These are phyloP conservation scores for Temnothorax nylanderi DNA, from an alignment of 1,140 invertebrate genomes.

Conservation along the genomic window DNA sequence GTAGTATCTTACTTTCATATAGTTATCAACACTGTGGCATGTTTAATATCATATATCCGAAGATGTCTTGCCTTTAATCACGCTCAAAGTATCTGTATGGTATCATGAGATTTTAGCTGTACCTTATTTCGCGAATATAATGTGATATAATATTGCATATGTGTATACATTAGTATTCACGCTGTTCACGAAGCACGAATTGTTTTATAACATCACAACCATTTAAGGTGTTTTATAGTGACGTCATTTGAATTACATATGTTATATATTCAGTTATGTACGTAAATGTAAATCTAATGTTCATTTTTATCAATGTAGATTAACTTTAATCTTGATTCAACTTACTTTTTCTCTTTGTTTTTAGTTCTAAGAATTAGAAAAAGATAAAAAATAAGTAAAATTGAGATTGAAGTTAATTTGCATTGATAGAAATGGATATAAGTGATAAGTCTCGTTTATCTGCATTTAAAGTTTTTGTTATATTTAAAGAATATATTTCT, in stretches of 20 bases:
- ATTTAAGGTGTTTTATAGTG: neutral
- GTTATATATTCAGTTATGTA: constrained; percentile 16
- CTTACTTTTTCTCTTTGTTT: no score
- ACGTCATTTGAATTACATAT: neutral
- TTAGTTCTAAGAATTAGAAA: no score
- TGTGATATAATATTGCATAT: neutral
- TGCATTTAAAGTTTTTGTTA: constrained; percentile 2
- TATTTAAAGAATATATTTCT: constrained; percentile 18
- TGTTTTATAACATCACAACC: constrained; percentile 31
- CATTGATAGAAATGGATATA: no score
- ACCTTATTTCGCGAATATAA: neutral
- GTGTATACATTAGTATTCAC: neutral
- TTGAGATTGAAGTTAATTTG: no score
- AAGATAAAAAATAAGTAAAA: no score
- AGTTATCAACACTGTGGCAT: neutral
- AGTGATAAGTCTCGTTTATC: neutral
- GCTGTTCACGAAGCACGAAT: neutral
- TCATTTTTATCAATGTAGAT: no score
- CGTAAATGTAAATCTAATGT: constrained; percentile 24
- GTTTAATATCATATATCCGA: constrained; percentile 25
- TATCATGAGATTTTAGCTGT: neutral
- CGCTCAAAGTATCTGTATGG: neutral
- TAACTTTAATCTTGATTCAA: no score
- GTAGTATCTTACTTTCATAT: constrained; percentile 14
- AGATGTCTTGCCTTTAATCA: neutral